phyloP scores from a whole-genome alignment of 1,140 invertebrate genomes.

The Steinernema feltiae region DNA sequence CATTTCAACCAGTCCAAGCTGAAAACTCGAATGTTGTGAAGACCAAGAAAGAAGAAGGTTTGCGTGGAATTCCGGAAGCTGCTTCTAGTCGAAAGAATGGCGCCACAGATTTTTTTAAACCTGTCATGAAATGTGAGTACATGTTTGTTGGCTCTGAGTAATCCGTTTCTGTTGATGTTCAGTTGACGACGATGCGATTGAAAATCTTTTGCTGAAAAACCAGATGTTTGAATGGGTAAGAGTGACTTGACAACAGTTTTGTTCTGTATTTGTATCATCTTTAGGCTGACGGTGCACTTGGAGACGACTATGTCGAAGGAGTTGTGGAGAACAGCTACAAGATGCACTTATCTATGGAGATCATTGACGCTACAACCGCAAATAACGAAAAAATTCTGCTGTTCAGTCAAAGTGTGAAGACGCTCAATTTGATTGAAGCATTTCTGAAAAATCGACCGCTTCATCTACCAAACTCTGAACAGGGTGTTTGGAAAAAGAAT shows the following conservation, averaged over 20 bases:
- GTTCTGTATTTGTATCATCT: slow-evolving; percentile 40
- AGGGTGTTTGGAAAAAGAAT: slow-evolving; percentile 75
- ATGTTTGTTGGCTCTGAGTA: no score
- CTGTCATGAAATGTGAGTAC: no score
- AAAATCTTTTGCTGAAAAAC: slow-evolving; percentile 37
- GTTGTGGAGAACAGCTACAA: slow-evolving; percentile 88
- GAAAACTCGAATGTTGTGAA: no score
- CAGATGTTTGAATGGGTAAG: background rate
- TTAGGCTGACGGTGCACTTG: slow-evolving; percentile 75
- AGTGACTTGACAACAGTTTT: background rate
- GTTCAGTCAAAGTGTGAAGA: slow-evolving; percentile 92
- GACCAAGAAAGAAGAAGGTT: no score
- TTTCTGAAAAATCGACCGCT: slow-evolving; percentile 73
- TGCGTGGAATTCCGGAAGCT: no score
- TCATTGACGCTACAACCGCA: slow-evolving; percentile 79
- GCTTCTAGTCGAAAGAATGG: no score
- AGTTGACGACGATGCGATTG: slow-evolving; percentile 25
- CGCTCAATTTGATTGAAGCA: slow-evolving; percentile 91
- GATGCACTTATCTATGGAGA: slow-evolving; percentile 85
- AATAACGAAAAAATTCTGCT: slow-evolving; percentile 84
- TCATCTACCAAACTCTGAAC: slow-evolving; percentile 29
- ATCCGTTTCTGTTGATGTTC: no score
- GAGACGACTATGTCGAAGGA: slow-evolving; percentile 74
- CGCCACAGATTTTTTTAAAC: no score
- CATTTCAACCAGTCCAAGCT: no score